Base-by-base conservation (phyloP, 1,140 invertebrate species). In the Odontomachus brunneus region DNA sequence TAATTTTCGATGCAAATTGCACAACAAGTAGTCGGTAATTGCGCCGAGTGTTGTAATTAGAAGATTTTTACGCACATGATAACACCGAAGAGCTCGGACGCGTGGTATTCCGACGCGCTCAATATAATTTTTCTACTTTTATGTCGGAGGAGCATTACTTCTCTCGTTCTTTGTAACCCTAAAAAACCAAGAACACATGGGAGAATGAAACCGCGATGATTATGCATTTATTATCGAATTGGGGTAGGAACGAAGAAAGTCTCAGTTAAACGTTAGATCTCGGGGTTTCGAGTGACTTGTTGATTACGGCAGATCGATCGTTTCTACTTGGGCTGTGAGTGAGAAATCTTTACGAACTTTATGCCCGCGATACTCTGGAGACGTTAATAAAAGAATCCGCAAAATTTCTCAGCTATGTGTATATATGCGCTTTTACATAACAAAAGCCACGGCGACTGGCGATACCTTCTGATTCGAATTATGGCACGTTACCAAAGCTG, bases 1-100 rank as follows among this genome's bases (percentile, higher is more conserved):
- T 80, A 80, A 80, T 80, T 80, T 80, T 57, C 51, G 33, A 80
- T 80, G 75, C 65, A 80, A 80, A 80, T 80, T 26, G 65, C 22
- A 51, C n/a, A 80, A 80, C 22, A 71, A 69, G 51, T 71, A 71
- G 38, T 57, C 51, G 17, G n/a, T 80, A 80, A 80, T 80, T 71
- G 53, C 75, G 19, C 26, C 12, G 51, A 80, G 65, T 80, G 65
- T 80, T 71, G 51, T 80, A 80, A 80, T 80, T 80, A 71, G 65
- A 48, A 80, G 65, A 80, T 80, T 80, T 80, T 80, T 71, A 80
- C 57, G 51, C 14, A 0, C 22, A 3, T 38, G 65, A 80, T 80
- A 80, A 71, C 51, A 19, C 67, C 51, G 22, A 80, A 71, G n/a
- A 19, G 22, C 29, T 78, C 75, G 29, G 65, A 80, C 48, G 49